Evolutionary conservation across 64 coral and sea anemone species (phyloP), one percentile per base, ranked within the genome.

Genomic region (Astreopora myriophthalma): DNA sequence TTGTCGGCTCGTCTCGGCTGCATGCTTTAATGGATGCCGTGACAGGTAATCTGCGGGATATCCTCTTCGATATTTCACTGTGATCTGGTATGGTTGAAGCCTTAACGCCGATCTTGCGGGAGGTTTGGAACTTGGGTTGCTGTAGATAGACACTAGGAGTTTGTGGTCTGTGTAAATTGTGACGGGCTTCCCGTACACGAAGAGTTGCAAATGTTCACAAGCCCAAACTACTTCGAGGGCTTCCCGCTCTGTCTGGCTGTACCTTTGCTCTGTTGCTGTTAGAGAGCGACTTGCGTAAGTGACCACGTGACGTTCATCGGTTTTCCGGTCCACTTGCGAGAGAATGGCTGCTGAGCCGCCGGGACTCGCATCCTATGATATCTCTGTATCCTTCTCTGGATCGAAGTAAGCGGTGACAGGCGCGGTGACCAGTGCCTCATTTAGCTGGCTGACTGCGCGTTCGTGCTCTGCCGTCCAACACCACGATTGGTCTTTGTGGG

Each of bases 11-110:
- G 34, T 84, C 60, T 69, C 3, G 6, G 75, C 38, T 30, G n/a
- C 52, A 60, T 52, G 23, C 85, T 79, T 73, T 29, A 34, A 5
- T 37, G 75, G 87, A 17, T 94, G 93, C 20, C 49, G 79, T 8
- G 87, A 89, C 27, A 94, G 71, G 86, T 84, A 94, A 37, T 94
- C 86, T 29, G 87, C 87, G 12, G 79, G 79, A 31, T 79, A 3
- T 55, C 49, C 79, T 85, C 40, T 73, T 16, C 81, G 75, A 88
- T 94, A 94, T 27, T 69, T 62, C 7, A 90, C 34, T 36, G 39
- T 76, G 36, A 90, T 75, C 35, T 89, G 86, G 44, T 90, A 90
- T 13, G 77, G 87, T 14, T 94, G 93, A 64, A 94, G 86, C 42
- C 93, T 79, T n/a, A 89, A 17, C 13, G 49, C 13, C 17, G 10